Base-by-base conservation (phyloP, 1,140 invertebrate species). In the Coelopa frigida region DNA sequence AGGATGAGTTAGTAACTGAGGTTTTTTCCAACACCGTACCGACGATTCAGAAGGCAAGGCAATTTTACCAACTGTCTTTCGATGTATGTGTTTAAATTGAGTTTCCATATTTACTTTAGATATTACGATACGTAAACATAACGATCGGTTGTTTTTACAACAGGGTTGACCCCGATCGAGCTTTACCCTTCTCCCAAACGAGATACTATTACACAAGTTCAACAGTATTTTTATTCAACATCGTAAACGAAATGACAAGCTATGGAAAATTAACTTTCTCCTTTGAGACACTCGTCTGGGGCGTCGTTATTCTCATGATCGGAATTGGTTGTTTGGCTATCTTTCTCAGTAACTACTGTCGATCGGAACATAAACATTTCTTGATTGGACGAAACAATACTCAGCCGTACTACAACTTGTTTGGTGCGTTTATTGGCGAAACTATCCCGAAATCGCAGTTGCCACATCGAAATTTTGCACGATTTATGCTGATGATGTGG, bases 251-350 rank as follows among this genome's bases (percentile, higher is more conserved):
- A 15, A 63, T 60, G 20, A 63, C 56, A 12, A 47, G 56, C 21
- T 63, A 63, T 45, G 60, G 63, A 43, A 63, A 63, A 32, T 46
- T 63, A 15, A 50, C 60, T 14, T 63, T 63, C 35, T 60, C 60
- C 29, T 63, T 63, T 21, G 36, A 51, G 37, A 56, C 54, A 2
- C n/a, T 24, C 2, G 36, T 63, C 26, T 63, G 60, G 60, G 31
- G 27, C 6, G 48, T 36, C 10, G 50, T 60, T 27, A 51, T 46
- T 1, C 3, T 51, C 29, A 50, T 54, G 0, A 15, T 63, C 10
- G n/a, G 41, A 5, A 27, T 58, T 6, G 36, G 52, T 24, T 55
- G 39, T 31, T 27, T 35, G 18, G 20, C 43, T 18, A 36, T 48
- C 4, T 31, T 14, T 12, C 12, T 52, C 1, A 15, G 37, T 7